phyloP scores from a whole-genome alignment of 2,888 invertebrate species.

The Lasius fuliginosus region DNA sequence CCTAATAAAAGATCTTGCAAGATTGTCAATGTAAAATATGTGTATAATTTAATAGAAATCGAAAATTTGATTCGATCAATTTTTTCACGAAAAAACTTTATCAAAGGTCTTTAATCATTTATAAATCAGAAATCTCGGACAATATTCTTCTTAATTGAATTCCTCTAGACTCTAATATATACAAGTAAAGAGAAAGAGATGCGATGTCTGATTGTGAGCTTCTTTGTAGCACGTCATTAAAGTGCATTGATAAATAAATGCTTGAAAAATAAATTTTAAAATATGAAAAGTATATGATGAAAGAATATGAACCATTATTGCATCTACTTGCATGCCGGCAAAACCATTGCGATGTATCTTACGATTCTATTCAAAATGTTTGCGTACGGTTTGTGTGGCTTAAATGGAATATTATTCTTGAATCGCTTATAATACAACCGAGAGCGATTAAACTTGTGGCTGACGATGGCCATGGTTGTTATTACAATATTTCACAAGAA shows the following conservation, averaged over 20 bases:
- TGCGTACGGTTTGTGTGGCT: not conserved
- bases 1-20: not conserved
- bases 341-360: not conserved
- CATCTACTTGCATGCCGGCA: not conserved
- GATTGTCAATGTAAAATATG: not conserved
- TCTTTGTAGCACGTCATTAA: not conserved
- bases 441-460: conserved; percentile 20
- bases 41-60: not conserved
- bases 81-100: not conserved
- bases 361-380: not conserved
- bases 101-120: not conserved
- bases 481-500: conserved; percentile 13
- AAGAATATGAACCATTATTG: not conserved
- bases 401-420: conserved; percentile 18
- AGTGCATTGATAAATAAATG: not conserved
- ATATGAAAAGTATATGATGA: conserved; percentile 9
- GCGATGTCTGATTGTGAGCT: not conserved
- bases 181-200: not conserved
- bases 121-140: not conserved
- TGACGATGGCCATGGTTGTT: not conserved
- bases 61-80: not conserved
- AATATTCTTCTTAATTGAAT: not conserved
- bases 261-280: not conserved
- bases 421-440: conserved; percentile 26
- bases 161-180: not conserved